Percentiles rank a stretch among this genome's conserved stretches.
phyloP scores from a whole-genome alignment of 2,113 vertebrate species.

The Varanus salvator region DNA sequence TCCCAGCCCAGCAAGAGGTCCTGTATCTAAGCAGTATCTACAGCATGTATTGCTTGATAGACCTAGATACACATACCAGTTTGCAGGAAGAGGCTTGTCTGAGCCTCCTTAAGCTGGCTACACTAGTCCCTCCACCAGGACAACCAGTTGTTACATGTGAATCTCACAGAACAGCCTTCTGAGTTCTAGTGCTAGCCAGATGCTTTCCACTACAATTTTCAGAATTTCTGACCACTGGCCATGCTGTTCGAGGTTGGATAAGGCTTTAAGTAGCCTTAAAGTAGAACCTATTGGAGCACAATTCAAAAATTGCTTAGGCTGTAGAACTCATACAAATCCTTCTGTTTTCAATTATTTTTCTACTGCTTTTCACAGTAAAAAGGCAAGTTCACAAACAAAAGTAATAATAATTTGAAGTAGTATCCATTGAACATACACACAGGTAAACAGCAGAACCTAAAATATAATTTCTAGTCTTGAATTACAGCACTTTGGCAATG shows the following conservation, averaged over 20 bases:
- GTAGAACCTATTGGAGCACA: neutral
- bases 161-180: no score
- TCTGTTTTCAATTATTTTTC: neutral
- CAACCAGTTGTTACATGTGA: neutral
- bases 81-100: neutral
- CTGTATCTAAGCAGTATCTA: neutral
- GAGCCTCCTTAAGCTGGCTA: neutral
- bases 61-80: neutral
- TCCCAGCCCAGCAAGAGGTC: neutral
- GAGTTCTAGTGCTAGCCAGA: no score
- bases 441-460: neutral
- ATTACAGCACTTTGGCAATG: neutral
- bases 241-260: neutral
- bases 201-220: no score
- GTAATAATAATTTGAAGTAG: neutral
- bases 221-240: no score
- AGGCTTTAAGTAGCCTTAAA: neutral
- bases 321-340: neutral
- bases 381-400: neutral
- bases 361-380: neutral
- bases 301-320: neutral
- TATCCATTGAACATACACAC: no score
- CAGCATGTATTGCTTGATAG: neutral
- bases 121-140: neutral
- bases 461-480: neutral